Percentiles rank a stretch among this genome's conserved stretches.
Evolutionary conservation across 30 jellyfish, hydroid and myxozoan species (phyloP).

Genomic region (Turritopsis dohrnii): DNA sequence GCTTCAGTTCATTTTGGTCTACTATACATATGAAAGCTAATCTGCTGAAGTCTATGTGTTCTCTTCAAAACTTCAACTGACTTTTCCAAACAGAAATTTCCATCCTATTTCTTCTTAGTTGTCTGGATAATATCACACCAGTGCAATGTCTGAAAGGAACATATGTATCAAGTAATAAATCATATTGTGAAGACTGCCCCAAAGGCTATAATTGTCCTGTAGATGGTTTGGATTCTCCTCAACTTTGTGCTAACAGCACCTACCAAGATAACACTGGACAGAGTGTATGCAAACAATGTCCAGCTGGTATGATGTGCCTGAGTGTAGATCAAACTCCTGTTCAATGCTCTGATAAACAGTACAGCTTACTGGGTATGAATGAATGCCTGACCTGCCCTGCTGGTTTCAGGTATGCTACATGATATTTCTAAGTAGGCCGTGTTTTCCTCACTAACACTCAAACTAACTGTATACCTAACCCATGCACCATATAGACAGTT

Average conservation of each 20-base stretch:
- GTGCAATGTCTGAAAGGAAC: slow-evolving; percentile 45
- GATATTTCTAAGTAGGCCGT: not conserved
- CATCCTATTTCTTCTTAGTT: slow-evolving; percentile 34
- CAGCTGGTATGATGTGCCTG: slow-evolving; percentile 64
- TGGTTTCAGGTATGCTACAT: slow-evolving; percentile 24
- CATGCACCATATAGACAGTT: not conserved
- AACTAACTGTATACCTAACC: not conserved
- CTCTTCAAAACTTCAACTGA: too few species aligned
- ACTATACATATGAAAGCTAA: too few species aligned
- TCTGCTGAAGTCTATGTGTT: too few species aligned
- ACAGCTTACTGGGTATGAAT: slow-evolving; percentile 44
- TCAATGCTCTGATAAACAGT: slow-evolving; percentile 57
- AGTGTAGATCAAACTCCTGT: slow-evolving; percentile 39
- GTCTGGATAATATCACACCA: slow-evolving; percentile 46
- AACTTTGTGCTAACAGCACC: slow-evolving; percentile 70
- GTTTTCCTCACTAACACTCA: not conserved
- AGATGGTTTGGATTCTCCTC: slow-evolving; percentile 52
- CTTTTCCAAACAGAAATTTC: not conserved
- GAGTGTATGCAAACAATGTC: slow-evolving; percentile 54
- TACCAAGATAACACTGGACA: slow-evolving; percentile 69
- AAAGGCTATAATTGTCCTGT: slow-evolving; percentile 64
- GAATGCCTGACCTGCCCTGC: slow-evolving; percentile 71
- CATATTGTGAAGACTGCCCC: slow-evolving; percentile 66
- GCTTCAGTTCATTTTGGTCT: too few species aligned
- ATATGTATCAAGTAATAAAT: slow-evolving; percentile 42